Conservation (phyloP, 2,888 invertebrate genomes). For the Watsonalla binaria region DNA sequence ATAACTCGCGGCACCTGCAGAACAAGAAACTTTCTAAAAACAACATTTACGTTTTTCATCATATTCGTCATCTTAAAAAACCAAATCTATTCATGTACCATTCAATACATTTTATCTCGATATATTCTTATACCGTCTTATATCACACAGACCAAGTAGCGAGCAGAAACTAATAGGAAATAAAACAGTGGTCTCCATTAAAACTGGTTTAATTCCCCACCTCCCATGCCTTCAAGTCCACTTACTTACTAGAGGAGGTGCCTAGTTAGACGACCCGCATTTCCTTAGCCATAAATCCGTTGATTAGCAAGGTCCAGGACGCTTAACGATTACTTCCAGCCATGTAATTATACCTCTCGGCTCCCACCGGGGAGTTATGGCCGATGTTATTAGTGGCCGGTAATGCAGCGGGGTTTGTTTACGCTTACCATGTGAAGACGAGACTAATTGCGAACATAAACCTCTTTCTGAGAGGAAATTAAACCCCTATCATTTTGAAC, state of each 20-base stretch:
- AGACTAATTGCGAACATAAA: neutral
- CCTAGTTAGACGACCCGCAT: slow-evolving; percentile 27
- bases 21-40: no score
- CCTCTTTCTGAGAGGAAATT: neutral
- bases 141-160: no score
- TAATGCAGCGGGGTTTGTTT: slow-evolving; percentile 36
- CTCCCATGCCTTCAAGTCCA: neutral
- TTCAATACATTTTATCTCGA: no score
- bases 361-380: slow-evolving; percentile 37
- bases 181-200: no score
- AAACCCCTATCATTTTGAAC: neutral
- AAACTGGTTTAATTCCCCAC: no score
- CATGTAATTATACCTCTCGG: slow-evolving; percentile 53
- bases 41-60: no score
- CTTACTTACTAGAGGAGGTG: neutral
- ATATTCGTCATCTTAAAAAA: no score
- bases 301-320: slow-evolving; percentile 57
- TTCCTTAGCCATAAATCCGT: slow-evolving; percentile 49
- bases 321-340: slow-evolving; percentile 61
- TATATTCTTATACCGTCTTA: no score
- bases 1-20: no score
- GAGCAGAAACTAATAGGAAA: no score
- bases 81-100: no score
- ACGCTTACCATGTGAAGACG: slow-evolving; percentile 1
- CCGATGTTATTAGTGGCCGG: slow-evolving; percentile 34